A percentile compares a stretch with the other conserved stretches of the same genome.
These are phyloP conservation scores for Thunnus maccoyii DNA, from an alignment of 2,113 vertebrate genomes.

Conservation along the genomic window DNA sequence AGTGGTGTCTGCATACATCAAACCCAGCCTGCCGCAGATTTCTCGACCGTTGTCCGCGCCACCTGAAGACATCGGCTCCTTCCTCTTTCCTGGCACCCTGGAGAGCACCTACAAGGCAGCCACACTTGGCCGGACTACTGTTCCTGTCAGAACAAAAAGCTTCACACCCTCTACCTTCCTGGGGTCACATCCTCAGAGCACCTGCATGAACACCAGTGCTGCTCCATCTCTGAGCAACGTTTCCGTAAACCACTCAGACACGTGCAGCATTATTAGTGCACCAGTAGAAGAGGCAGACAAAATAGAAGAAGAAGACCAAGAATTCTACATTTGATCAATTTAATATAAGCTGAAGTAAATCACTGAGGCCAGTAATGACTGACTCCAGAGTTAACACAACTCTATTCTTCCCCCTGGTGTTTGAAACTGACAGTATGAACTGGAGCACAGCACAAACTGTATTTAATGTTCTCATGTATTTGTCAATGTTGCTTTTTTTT, in stretches of 20 bases:
- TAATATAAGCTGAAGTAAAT: background rate
- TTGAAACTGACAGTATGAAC: background rate
- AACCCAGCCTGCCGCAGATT: slow-evolving; percentile 59
- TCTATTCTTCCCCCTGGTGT: slow-evolving; percentile 58
- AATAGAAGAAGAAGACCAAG: slow-evolving; percentile 74
- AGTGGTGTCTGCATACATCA: slow-evolving; percentile 91
- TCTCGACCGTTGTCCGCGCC: slow-evolving; percentile 71
- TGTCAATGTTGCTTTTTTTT: slow-evolving; percentile 27
- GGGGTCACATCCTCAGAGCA: slow-evolving; percentile 17
- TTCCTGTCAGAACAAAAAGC: slow-evolving; percentile 26
- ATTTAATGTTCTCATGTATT: slow-evolving; percentile 12
- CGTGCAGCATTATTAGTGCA: slow-evolving; percentile 55
- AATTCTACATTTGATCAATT: slow-evolving; percentile 89
- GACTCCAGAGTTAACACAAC: background rate
- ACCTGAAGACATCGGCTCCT: slow-evolving; percentile 56
- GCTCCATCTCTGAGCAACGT: slow-evolving; percentile 59
- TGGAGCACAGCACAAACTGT: slow-evolving; percentile 8
- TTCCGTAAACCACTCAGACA: slow-evolving; percentile 65
- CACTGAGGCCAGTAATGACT: background rate
- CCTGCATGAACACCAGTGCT: slow-evolving; percentile 32
- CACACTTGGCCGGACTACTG: slow-evolving; percentile 58
- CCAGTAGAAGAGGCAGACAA: background rate
- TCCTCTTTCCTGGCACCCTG: slow-evolving; percentile 24
- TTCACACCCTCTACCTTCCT: slow-evolving; percentile 20
- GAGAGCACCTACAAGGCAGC: slow-evolving; percentile 42